phyloP scores from a whole-genome alignment of 2,888 invertebrate species.

The Agonopterix alstromeriana region DNA sequence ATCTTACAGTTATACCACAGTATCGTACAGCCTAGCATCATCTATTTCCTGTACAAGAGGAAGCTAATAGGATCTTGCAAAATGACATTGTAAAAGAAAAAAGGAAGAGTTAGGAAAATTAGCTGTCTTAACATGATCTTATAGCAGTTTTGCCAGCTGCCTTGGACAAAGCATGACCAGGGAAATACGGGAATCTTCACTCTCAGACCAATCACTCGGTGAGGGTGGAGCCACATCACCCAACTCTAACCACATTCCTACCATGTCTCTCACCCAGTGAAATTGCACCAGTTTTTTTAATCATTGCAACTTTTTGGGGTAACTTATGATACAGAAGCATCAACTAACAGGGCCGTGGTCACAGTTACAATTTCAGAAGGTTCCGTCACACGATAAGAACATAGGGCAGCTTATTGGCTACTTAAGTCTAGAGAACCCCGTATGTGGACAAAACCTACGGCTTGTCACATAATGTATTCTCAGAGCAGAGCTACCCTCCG shows the following conservation, averaged over 20 bases:
- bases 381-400: constrained; percentile 49
- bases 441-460: constrained; percentile 48
- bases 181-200: too few species aligned
- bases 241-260: constrained; percentile 50
- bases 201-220: constrained; percentile 11
- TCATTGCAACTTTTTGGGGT: neutral
- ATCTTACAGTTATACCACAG: too few species aligned
- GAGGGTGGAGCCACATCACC: constrained; percentile 46
- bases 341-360: neutral
- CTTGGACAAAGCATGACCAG: too few species aligned
- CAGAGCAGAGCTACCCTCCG: constrained; percentile 51
- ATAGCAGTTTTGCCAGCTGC: too few species aligned
- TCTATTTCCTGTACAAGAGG: too few species aligned
- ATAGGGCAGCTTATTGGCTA: constrained; percentile 50
- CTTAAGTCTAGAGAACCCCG: constrained; percentile 65
- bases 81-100: too few species aligned
- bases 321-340: too few species aligned
- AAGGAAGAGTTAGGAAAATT: too few species aligned
- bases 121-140: too few species aligned
- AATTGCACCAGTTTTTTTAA: constrained; percentile 41
- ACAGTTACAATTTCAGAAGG: constrained; percentile 47
- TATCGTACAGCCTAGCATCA: too few species aligned
- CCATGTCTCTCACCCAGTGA: constrained; percentile 47
- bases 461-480: constrained; percentile 62
- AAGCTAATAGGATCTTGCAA: too few species aligned